Evolutionary conservation across 1,140 invertebrate genomes (phyloP).

Genomic region (Atta cephalotes): DNA sequence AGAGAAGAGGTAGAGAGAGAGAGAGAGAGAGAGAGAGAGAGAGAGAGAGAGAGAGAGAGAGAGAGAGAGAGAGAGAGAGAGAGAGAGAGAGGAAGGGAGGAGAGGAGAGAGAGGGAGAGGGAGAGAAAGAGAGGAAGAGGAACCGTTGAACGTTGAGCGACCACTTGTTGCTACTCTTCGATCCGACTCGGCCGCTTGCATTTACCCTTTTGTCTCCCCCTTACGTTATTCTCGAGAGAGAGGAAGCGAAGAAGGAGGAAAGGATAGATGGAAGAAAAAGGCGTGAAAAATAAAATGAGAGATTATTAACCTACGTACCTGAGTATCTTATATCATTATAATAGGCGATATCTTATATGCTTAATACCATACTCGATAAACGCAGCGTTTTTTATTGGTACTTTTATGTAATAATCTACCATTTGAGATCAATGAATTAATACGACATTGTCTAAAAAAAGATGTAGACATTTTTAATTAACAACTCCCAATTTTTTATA

Average conservation of each 20-base stretch:
- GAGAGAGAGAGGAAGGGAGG: not conserved
- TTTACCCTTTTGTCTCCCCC: slow-evolving; percentile 54
- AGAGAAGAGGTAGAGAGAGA: not conserved
- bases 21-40: slow-evolving; percentile 9
- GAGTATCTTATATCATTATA: not conserved
- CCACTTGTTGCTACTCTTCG: slow-evolving; percentile 83
- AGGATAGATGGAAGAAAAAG: slow-evolving; percentile 1
- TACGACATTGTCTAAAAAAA: not conserved
- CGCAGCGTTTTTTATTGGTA: slow-evolving; percentile 17
- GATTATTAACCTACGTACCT: slow-evolving; percentile 62
- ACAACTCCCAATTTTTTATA: not conserved
- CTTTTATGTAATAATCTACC: not conserved
- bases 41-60: not conserved
- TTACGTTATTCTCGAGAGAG: not conserved
- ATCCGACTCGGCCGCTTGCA: slow-evolving; percentile 62
- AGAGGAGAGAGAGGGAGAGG: not conserved
- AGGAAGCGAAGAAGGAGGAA: not conserved
- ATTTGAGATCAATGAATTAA: not conserved
- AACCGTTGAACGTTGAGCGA: slow-evolving; percentile 66
- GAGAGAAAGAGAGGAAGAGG: not conserved
- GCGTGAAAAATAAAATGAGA: not conserved
- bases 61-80: not conserved
- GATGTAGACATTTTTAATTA: not conserved
- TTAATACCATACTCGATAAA: slow-evolving; percentile 63
- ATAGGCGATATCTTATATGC: slow-evolving; percentile 23